Evolutionary conservation across 2,888 invertebrate species (phyloP).

Genomic region (Empis livida): DNA sequence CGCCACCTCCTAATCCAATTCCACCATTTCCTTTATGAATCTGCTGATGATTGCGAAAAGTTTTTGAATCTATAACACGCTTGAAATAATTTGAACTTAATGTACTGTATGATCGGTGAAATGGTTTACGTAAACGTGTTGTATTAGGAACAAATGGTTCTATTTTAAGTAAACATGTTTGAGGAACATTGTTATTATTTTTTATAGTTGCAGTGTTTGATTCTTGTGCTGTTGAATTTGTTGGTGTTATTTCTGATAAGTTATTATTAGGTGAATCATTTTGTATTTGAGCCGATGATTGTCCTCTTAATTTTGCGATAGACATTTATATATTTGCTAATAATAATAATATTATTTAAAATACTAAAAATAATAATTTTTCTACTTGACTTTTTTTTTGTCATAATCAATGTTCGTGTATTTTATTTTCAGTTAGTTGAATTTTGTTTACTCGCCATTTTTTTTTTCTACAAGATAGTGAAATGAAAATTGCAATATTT

Average conservation of each 20-base stretch:
- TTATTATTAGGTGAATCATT: neutral
- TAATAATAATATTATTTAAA: too few species aligned
- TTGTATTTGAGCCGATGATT: conserved; percentile 13
- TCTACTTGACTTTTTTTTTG: too few species aligned
- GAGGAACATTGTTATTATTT: conserved; percentile 23
- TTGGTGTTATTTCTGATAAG: neutral
- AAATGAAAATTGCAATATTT: too few species aligned
- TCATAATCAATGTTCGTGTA: too few species aligned
- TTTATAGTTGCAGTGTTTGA: neutral
- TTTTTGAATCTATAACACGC: conserved; percentile 4
- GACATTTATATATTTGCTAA: conserved; percentile 21
- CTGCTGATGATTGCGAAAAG: too few species aligned
- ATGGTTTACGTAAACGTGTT: conserved; percentile 28
- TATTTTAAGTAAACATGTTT: conserved; percentile 35
- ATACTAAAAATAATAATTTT: too few species aligned
- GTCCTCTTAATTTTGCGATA: conserved; percentile 29
- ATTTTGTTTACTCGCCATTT: too few species aligned
- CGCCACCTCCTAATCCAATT: neutral
- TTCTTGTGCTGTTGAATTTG: conserved; percentile 1
- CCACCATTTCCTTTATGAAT: too few species aligned
- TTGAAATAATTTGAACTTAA: conserved; percentile 28
- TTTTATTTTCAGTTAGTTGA: too few species aligned
- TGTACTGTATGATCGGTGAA: conserved; percentile 35
- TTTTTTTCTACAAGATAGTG: too few species aligned
- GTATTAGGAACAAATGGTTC: conserved; percentile 36